These are phyloP conservation scores for Rhombomys opimus DNA, from an alignment of 2,113 vertebrate genomes.

Conservation along the genomic window DNA sequence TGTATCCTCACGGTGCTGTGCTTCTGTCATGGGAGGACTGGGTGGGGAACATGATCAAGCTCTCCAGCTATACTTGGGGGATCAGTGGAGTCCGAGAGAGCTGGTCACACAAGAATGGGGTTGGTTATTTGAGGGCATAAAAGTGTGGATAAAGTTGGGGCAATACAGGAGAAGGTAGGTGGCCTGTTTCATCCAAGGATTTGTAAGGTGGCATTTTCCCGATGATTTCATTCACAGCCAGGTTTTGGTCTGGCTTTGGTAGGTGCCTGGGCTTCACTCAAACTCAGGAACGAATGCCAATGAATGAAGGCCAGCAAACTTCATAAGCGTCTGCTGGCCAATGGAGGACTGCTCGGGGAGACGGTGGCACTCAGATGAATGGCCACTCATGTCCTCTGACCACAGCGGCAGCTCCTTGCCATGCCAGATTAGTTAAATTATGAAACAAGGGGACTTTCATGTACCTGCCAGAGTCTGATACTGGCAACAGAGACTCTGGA, in stretches of 20 bases:
- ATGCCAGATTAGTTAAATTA: conserved; percentile 29
- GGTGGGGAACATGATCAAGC: not conserved
- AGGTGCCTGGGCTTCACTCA: not conserved
- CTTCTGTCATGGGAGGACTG: not conserved
- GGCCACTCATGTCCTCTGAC: not conserved
- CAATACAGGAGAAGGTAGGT: not conserved
- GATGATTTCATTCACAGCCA: not conserved
- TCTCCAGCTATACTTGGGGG: not conserved
- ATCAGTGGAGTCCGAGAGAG: not conserved
- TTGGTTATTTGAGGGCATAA: not conserved
- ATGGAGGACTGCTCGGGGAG: not conserved
- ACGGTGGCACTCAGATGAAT: not conserved
- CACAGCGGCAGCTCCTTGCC: not conserved
- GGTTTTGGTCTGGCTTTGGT: not conserved
- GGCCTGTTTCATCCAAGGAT: not conserved
- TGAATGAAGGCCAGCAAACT: not conserved
- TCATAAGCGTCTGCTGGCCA: not conserved
- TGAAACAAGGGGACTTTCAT: not conserved
- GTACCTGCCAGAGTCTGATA: not conserved
- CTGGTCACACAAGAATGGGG: not conserved
- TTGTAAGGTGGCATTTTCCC: not conserved
- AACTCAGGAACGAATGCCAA: not conserved
- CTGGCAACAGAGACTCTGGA: conserved; percentile 3
- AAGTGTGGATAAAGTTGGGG: not conserved
- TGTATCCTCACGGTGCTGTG: not conserved